Evolutionary conservation across 2,888 invertebrate species (phyloP).

Genomic region (Eilema griseolum): DNA sequence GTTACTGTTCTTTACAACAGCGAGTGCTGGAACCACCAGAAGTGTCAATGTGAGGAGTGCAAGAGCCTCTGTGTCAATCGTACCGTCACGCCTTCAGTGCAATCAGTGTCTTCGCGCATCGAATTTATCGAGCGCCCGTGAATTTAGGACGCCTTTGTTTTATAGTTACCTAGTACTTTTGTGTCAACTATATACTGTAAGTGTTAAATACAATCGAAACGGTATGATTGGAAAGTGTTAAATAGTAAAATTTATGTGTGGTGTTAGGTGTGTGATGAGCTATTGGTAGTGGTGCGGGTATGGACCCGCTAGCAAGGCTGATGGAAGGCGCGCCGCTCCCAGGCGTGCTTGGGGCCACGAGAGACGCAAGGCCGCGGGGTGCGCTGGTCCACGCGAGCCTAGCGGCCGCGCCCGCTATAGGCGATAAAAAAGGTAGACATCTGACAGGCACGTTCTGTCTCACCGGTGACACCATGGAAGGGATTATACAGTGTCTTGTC

Average conservation of each 20-base stretch:
- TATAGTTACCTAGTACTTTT: slow-evolving; percentile 30
- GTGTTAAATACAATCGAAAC: not conserved
- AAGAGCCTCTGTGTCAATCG: slow-evolving; percentile 62
- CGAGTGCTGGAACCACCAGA: slow-evolving; percentile 73
- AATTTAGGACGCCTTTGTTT: slow-evolving; percentile 23
- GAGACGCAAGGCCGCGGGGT: slow-evolving; percentile 88
- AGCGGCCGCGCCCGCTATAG: slow-evolving; percentile 91
- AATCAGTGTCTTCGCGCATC: slow-evolving; percentile 72
- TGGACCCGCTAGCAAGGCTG: slow-evolving; percentile 94
- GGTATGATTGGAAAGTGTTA: not conserved
- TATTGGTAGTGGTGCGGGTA: slow-evolving; percentile 70
- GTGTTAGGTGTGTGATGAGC: slow-evolving; percentile 39
- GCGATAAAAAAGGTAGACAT: slow-evolving; percentile 91
- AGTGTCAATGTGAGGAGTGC: slow-evolving; percentile 80
- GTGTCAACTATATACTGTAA: slow-evolving; percentile 14
- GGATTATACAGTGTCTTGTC: slow-evolving; percentile 96
- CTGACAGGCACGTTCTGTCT: slow-evolving; percentile 96
- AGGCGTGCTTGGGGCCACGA: slow-evolving; percentile 84
- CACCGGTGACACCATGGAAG: slow-evolving; percentile 97
- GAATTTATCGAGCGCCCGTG: slow-evolving; percentile 63
- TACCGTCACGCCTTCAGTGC: slow-evolving; percentile 57
- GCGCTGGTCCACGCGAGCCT: slow-evolving; percentile 93
- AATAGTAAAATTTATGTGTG: slow-evolving; percentile 10
- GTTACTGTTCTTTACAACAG: slow-evolving; percentile 69
- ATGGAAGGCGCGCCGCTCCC: slow-evolving; percentile 92